These are phyloP conservation scores for Danio rerio DNA, from an alignment of 2,113 vertebrate species.

Conservation along the genomic window DNA sequence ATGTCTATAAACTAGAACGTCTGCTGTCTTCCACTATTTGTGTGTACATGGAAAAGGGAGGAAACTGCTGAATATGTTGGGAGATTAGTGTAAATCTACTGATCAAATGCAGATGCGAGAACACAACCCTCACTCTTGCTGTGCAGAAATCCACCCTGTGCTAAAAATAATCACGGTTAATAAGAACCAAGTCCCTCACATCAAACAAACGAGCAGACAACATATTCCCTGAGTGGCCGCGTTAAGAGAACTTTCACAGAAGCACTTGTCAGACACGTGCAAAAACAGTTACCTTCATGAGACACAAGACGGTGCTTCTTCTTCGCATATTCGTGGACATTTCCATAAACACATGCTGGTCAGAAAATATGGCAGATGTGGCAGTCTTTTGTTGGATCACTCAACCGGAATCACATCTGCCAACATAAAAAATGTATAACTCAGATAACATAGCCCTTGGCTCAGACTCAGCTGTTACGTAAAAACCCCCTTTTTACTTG, in stretches of 20 bases:
- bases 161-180: not conserved
- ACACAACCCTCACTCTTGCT: not conserved
- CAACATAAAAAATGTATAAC: constrained; percentile 18
- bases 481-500: not conserved
- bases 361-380: not conserved
- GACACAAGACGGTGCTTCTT: not conserved
- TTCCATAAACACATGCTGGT: not conserved
- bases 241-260: constrained; percentile 1
- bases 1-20: no score
- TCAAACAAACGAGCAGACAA: not conserved
- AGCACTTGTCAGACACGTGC: not conserved
- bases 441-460: not conserved
- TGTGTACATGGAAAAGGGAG: not conserved
- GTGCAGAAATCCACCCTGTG: not conserved
- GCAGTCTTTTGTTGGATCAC: constrained; percentile 22
- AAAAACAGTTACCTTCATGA: constrained; percentile 1
- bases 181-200: not conserved
- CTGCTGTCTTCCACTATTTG: not conserved
- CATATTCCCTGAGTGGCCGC: not conserved
- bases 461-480: not conserved
- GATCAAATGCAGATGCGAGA: not conserved
- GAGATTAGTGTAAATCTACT: not conserved
- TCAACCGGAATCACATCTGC: constrained; percentile 4
- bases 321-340: not conserved
- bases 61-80: not conserved